Base-by-base conservation (phyloP, 2,888 invertebrate species). In the Scaptomyza caliginosa region DNA sequence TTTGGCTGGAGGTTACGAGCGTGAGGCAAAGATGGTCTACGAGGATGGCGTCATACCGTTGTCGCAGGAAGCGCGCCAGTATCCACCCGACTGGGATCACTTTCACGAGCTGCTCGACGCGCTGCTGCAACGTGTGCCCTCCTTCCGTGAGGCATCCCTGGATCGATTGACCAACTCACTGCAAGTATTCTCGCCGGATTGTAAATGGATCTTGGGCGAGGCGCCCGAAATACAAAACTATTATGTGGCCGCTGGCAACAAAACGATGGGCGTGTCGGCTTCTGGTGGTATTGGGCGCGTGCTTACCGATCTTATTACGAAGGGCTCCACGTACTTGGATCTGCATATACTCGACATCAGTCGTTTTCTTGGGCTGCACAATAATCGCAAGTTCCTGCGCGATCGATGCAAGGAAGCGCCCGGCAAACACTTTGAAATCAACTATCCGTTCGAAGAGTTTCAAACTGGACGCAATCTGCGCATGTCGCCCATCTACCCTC, bases 171-270 rank as follows among this genome's bases (percentile, higher is more conserved):
- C 95, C 82, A 98, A 98, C 88, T 96, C 97, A 0, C 95, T 98
- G 0, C 99, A 99, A 92, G 96, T 97, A 2, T 99, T 99, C 92
- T 98, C 98, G 4, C 98, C 99, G 0, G 99, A 99, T 90, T 97
- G 98, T 90, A 96, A 96, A 89, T 97, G 98, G 96, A 96, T 99
- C 52, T 93, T 99, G 0, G 99, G 99, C 0, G 97, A 98, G 92
- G 94, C 96, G 3, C 96, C 98, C 0, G 98, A 99, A 93, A 95
- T 98, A 79, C 93, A 94, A 77, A 97, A 97, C 88, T 98, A 98
- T 90, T 95, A 95, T 90, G 95, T 99, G 36, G 98, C 98, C 0
- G 97, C 98, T 34, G 99, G 99, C 2, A 97, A 98, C 95, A 98
- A 98, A 92, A 97, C 98, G 0, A 96, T 97, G 26, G 99, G 99